Conservation (phyloP, 2,113 vertebrate species). For the Macrotis lagotis region DNA sequence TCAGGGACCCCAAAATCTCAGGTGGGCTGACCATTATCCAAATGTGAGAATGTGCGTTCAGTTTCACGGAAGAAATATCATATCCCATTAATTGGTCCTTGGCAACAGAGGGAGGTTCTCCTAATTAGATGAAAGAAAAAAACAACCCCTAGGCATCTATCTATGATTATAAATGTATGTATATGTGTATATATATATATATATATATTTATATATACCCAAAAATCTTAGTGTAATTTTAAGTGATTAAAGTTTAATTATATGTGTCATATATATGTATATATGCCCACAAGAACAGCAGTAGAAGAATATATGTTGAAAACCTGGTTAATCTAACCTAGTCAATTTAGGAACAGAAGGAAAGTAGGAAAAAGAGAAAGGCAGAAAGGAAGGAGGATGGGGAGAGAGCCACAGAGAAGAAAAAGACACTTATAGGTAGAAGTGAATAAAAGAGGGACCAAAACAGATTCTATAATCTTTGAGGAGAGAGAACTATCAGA, state of each 20-base stretch:
- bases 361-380: neutral
- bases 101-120: neutral
- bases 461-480: neutral
- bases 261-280: neutral
- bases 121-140: neutral
- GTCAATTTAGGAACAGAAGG: neutral
- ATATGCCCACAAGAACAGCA: neutral
- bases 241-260: neutral
- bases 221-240: neutral
- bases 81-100: neutral
- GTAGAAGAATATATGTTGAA: neutral
- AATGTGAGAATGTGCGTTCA: neutral
- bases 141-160: neutral
- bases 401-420: neutral
- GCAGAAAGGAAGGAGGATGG: neutral
- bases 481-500: neutral
- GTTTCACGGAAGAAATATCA: neutral
- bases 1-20: neutral
- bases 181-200: too few species aligned
- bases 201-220: too few species aligned
- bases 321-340: neutral
- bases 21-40: neutral
- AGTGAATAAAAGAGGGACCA: neutral
- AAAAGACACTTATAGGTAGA: neutral
- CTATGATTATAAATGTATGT: neutral